Conservation (phyloP, 2,797 vertebrate genomes). For the Orientallactaga sibirica region DNA sequence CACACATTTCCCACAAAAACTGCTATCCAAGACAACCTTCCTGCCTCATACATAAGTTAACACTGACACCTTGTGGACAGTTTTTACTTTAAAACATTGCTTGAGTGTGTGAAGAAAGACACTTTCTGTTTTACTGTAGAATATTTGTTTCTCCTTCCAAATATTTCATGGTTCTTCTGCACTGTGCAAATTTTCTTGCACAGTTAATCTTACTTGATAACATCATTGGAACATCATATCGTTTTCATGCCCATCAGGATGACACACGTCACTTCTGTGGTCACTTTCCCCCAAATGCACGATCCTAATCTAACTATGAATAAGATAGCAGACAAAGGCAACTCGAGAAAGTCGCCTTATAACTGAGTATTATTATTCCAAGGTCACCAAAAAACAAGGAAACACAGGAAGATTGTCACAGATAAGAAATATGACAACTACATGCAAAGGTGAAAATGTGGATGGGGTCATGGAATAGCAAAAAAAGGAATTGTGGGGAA, state of each 20-base stretch:
- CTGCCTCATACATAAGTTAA: constrained; percentile 50
- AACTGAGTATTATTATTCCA: background rate
- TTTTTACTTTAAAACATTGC: background rate
- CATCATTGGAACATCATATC: background rate
- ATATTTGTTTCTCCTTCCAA: constrained; percentile 22
- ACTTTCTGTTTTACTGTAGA: background rate
- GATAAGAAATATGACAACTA: background rate
- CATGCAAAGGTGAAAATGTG: background rate
- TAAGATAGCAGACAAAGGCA: background rate
- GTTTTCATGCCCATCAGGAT: background rate
- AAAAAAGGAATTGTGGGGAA: background rate
- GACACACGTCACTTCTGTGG: background rate
- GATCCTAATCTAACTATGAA: background rate
- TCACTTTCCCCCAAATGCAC: background rate
- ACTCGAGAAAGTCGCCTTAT: background rate
- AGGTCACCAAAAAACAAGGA: background rate
- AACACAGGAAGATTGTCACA: background rate
- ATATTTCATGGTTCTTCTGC: background rate
- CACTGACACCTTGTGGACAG: constrained; percentile 82
- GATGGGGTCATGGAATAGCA: background rate
- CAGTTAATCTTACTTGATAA: background rate
- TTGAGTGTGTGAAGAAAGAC: background rate
- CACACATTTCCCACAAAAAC: background rate
- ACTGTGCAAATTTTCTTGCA: background rate
- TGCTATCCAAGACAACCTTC: accelerated